Percentiles rank a stretch among this genome's conserved stretches.
phyloP scores from a whole-genome alignment of 2,888 invertebrate species.

The Diploptera punctata region DNA sequence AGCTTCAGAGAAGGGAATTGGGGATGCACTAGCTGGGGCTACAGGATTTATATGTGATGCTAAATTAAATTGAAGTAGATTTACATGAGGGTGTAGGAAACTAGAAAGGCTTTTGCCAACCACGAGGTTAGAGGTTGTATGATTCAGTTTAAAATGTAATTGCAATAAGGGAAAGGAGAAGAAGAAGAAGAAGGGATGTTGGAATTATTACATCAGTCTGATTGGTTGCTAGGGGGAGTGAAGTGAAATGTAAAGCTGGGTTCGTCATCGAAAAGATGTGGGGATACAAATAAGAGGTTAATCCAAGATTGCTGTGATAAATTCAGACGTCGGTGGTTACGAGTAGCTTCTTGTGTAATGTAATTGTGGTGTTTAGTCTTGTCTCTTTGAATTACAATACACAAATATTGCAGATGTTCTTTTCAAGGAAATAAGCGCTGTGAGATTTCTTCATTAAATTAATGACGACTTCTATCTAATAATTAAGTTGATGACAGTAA shows the following conservation, averaged over 20 bases:
- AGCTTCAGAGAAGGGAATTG: not conserved
- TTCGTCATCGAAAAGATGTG: slow-evolving; percentile 14
- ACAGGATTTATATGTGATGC: slow-evolving; percentile 30
- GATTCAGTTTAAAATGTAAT: slow-evolving; percentile 9
- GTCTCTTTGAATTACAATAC: not conserved
- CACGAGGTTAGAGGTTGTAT: slow-evolving; percentile 14
- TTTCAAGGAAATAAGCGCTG: no score
- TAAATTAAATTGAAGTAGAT: slow-evolving; percentile 33
- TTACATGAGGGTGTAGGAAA: not conserved
- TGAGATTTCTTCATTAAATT: no score
- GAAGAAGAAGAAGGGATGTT: not conserved
- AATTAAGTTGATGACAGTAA: no score
- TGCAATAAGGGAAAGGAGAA: not conserved
- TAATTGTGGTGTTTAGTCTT: slow-evolving; percentile 2
- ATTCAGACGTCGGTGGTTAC: not conserved
- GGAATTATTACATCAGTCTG: slow-evolving; percentile 12
- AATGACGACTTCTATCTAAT: no score
- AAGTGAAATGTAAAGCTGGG: not conserved
- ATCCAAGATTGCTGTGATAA: slow-evolving; percentile 4
- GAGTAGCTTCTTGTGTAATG: not conserved
- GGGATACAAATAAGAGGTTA: slow-evolving; percentile 12
- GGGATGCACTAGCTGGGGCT: not conserved
- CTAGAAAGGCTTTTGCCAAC: not conserved
- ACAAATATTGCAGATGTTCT: no score
- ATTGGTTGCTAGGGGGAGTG: not conserved